Base-by-base conservation (phyloP, 2,888 invertebrate genomes). In the Epinotia brunnichana region DNA sequence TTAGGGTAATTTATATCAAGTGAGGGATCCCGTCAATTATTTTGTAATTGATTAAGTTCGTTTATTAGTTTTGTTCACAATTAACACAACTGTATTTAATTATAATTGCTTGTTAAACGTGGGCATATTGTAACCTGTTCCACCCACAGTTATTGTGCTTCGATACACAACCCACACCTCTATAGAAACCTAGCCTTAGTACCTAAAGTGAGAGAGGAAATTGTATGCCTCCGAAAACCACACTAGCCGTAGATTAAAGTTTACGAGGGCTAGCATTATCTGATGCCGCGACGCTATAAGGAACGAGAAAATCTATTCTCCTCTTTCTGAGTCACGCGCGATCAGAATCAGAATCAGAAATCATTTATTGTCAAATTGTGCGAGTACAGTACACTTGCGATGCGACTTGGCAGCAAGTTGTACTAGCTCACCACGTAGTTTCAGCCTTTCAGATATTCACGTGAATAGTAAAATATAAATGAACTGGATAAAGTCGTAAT, bases 381-480 rank as follows among this genome's bases (percentile, higher is more conserved):
- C 9, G 9, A 9, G 35, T 35, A 9, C 9, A 9, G 35, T 35
- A 3, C 29, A 1, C 35, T 7, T 1, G 35, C 35, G 35, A 35
- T 9, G 35, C 35, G 9, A 35, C 35, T 35, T 35, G 3, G 35
- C 35, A 35, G 35, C 35, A 35, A 35, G 35, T 35, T 35, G 9
- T 35, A 7, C 29, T 29, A 7, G 29, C 29, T 29, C 29, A 29
- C 29, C 7, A 29, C 5, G 29, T 29, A 5, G 29, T 29, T n/a
- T n/a, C n/a, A 29, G n/a, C 13, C 54, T 13, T 21, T 35, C 19
- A 39, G 21, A 21, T 60, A 51, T 69, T 41, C 53, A 54, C 54
- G 21, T 24, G 61, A n/a, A 61, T 69, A 41, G 69, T 69, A 41
- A 69, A 69, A 69, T 61, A 61, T 61, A 54, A 54, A 69, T 61